These are phyloP conservation scores for Propithecus coquereli DNA, from an alignment of 2,113 vertebrate genomes.

Conservation along the genomic window DNA sequence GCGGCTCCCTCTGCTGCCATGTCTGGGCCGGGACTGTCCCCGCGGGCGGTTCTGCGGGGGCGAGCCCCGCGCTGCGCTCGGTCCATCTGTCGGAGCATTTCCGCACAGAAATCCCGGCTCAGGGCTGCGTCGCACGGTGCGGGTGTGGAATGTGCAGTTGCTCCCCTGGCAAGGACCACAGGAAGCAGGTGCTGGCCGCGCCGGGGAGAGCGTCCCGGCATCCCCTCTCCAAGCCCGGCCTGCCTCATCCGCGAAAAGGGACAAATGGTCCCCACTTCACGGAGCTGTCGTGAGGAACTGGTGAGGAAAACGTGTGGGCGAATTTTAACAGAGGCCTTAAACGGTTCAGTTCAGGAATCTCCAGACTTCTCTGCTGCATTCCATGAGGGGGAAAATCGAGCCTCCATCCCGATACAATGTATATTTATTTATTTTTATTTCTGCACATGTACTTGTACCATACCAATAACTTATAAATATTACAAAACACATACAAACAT, in stretches of 20 bases:
- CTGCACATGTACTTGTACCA: background rate
- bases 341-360: background rate
- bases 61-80: fast-evolving
- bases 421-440: background rate
- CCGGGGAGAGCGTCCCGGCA: fast-evolving
- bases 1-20: background rate
- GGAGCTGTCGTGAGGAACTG: background rate
- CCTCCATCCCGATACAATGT: background rate
- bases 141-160: background rate
- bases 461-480: background rate
- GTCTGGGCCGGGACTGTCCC: background rate
- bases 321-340: background rate
- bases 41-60: no score
- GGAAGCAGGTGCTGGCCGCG: background rate
- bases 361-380: background rate
- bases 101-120: background rate
- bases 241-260: background rate
- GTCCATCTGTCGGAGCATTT: background rate
- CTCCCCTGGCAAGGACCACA: background rate
- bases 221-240: background rate
- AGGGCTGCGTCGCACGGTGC: background rate
- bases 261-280: background rate
- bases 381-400: background rate
- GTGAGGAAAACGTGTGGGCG: background rate
- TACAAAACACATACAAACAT: background rate